phyloP scores from a whole-genome alignment of 92 coral and sea anemone genomes.

The Actinostola sp. region DNA sequence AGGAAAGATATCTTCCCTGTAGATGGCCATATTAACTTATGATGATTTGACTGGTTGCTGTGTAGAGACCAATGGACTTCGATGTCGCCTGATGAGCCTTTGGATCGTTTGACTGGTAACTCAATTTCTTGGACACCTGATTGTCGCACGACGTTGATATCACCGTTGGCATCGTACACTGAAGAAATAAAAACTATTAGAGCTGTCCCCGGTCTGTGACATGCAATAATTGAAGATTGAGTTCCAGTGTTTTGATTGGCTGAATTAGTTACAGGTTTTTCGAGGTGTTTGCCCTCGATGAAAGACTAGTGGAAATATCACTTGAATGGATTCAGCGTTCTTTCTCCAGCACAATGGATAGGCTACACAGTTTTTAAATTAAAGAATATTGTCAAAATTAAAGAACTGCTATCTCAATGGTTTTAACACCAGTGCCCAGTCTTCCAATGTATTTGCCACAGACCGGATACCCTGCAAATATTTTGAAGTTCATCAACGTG shows the following conservation, averaged over 20 bases:
- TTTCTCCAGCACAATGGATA: no score
- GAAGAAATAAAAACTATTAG: neutral
- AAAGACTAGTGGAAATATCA: no score
- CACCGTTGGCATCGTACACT: conserved; percentile 70
- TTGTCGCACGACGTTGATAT: conserved; percentile 58
- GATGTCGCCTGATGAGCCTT: conserved; percentile 83
- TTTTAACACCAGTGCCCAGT: no score
- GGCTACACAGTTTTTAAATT: no score
- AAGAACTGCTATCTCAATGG: no score
- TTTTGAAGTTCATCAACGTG: neutral
- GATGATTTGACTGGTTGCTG: conserved; percentile 54
- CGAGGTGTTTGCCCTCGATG: no score
- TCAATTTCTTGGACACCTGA: conserved; percentile 55
- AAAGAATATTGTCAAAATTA: no score
- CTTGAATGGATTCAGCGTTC: no score
- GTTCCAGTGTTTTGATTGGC: no score
- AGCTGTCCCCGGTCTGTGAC: neutral
- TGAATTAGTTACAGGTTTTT: no score
- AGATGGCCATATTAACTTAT: conserved; percentile 68
- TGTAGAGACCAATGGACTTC: conserved; percentile 73
- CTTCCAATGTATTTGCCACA: neutral
- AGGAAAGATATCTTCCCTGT: conserved; percentile 59
- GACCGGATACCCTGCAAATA: neutral
- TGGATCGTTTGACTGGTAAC: conserved; percentile 82
- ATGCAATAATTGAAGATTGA: neutral